Evolutionary conservation across 2,888 invertebrate species (phyloP), one percentile per base, ranked within the genome.

Genomic region (Macrosiphum euphorbiae): DNA sequence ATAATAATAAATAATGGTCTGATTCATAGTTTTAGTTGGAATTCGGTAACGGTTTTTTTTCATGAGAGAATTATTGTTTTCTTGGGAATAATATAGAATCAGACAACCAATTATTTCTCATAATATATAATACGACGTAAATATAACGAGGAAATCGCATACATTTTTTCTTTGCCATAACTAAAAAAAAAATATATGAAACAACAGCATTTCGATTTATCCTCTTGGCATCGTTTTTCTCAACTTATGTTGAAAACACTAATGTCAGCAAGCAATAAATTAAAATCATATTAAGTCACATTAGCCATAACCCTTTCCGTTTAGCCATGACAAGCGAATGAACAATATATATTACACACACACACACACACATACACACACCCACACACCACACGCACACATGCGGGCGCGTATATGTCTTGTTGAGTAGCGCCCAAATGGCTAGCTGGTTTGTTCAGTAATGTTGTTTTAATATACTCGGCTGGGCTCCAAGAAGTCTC

Each of bases 401-500:
- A n/a, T 44, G 20, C 35, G 78, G 35, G 35, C 13, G 20, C 78
- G 28, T 41, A 35, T 90, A 61, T 88, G 87, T 52, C 88, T 88
- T 52, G 52, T 88, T 52, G 52, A 88, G 52, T 52, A 92, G 92
- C 92, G 92, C 88, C 92, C 92, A 92, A 92, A 92, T 88, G 92
- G 92, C 92, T 92, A 88, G 92, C 88, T 92, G 88, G 92, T 88
- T 88, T 52, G 67, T 44, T 78, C 50, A 41, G 92, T 92, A 88
- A 88, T 92, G 88, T 92, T 92, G 88, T 88, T 88, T 92, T 88
- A 52, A 88, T 90, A 90, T 55, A 88, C 92, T 92, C 52, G 84
- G 84, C 92, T 44, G 47, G 92, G 89, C 92, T 89, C 92, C 92
- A 84, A 93, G 52, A 78, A 89, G 92, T 93, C 92, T 93, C 89